phyloP scores from a whole-genome alignment of 2,888 invertebrate species.

The Gari tellinella region DNA sequence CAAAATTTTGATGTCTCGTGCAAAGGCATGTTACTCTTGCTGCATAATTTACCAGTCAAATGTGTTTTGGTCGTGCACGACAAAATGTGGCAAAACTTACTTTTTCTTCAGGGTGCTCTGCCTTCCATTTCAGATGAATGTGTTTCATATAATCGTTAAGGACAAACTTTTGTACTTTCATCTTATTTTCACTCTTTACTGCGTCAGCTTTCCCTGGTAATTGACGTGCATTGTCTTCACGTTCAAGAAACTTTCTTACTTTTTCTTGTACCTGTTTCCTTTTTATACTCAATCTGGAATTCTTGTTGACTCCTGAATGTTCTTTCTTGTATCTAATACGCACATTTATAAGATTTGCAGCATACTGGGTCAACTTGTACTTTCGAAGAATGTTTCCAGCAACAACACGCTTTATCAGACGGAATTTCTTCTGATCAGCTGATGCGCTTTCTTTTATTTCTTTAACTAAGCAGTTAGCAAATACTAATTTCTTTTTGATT shows the following conservation, averaged over 20 bases:
- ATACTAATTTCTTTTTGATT: no score
- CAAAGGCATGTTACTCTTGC: conserved; percentile 26
- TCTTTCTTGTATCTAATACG: not conserved
- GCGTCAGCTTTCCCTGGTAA: conserved; percentile 43
- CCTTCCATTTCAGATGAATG: conserved; percentile 29
- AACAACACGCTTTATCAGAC: not conserved
- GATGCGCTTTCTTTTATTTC: no score
- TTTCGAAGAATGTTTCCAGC: conserved; percentile 14
- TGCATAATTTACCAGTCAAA: conserved; percentile 28
- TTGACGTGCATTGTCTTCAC: conserved; percentile 44
- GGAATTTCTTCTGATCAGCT: no score
- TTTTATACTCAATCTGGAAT: no score
- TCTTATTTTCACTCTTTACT: conserved; percentile 20
- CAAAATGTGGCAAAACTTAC: conserved; percentile 36
- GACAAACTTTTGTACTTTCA: conserved; percentile 34
- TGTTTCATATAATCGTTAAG: conserved; percentile 33
- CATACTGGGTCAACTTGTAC: conserved; percentile 14
- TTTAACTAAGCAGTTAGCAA: no score
- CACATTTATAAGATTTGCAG: conserved; percentile 8
- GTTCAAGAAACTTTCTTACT: conserved; percentile 20
- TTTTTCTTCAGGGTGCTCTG: conserved; percentile 14
- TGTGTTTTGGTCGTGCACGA: conserved; percentile 28
- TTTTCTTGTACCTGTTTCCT: not conserved
- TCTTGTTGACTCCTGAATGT: no score
- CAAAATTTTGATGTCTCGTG: conserved; percentile 29